A percentile compares a stretch with the other conserved stretches of the same genome.
These are phyloP conservation scores for Heliconius congener DNA, from an alignment of 1,140 invertebrate species.

Conservation along the genomic window DNA sequence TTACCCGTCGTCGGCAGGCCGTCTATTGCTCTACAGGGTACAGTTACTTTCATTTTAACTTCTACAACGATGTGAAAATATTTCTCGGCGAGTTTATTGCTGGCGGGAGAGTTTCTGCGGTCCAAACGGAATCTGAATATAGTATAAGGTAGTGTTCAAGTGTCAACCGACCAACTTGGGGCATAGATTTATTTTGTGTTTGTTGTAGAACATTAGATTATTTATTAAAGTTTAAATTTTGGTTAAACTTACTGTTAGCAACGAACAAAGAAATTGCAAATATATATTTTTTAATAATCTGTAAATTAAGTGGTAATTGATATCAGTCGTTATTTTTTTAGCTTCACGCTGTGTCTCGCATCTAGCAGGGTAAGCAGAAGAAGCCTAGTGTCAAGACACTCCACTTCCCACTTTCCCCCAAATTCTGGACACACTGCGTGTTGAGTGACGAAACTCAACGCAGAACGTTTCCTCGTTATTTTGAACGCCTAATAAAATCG, in stretches of 20 bases:
- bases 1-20: conserved; percentile 63
- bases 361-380: too few relatives aligned
- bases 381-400: too few relatives aligned
- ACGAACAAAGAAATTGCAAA: too few relatives aligned
- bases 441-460: too few relatives aligned
- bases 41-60: conserved; percentile 80
- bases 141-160: conserved; percentile 60
- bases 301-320: too few relatives aligned
- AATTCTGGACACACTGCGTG: too few relatives aligned
- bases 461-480: background rate
- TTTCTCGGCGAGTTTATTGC: conserved; percentile 75
- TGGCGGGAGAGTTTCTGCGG: conserved; percentile 65
- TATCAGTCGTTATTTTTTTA: too few relatives aligned
- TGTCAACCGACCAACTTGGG: conserved; percentile 39
- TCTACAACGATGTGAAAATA: conserved; percentile 80
- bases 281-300: too few relatives aligned
- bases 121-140: conserved; percentile 60
- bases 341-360: too few relatives aligned
- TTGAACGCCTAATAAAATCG: background rate
- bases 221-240: background rate
- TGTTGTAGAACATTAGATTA: background rate
- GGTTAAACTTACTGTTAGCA: too few relatives aligned
- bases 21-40: conserved; percentile 71
- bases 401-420: too few relatives aligned
- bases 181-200: conserved; percentile 17